phyloP scores from a whole-genome alignment of 2,888 invertebrate genomes.

The Eilema sororculum region DNA sequence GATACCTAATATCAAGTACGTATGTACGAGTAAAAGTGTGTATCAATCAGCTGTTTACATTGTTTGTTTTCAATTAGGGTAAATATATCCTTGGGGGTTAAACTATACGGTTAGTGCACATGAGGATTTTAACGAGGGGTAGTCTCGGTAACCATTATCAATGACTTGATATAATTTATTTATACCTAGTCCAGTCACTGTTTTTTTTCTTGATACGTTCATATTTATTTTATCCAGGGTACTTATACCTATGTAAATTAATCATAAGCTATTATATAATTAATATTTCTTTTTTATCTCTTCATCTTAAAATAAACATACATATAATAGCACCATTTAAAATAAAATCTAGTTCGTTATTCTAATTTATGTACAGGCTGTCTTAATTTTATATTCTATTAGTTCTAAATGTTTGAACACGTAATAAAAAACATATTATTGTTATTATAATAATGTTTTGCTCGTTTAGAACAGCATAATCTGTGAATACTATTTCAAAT shows the following conservation, averaged over 20 bases:
- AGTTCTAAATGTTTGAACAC: slow-evolving; percentile 7
- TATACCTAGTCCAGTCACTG: background rate
- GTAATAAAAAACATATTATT: slow-evolving; percentile 16
- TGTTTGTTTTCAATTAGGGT: background rate
- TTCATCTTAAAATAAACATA: slow-evolving; percentile 10
- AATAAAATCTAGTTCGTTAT: slow-evolving; percentile 19
- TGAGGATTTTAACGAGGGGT: background rate
- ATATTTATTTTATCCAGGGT: background rate
- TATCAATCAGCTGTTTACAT: background rate
- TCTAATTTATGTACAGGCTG: slow-evolving; percentile 17
- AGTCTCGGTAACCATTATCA: background rate
- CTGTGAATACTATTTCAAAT: background rate
- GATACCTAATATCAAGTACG: background rate
- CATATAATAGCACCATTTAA: slow-evolving; percentile 11
- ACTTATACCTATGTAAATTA: background rate
- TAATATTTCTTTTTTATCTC: slow-evolving; percentile 2
- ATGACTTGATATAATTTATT: background rate
- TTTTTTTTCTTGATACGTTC: background rate
- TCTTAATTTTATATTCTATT: slow-evolving; percentile 15
- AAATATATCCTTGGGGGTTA: background rate
- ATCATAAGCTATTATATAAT: background rate
- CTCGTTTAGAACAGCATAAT: background rate
- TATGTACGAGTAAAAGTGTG: background rate
- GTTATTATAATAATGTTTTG: slow-evolving; percentile 3
- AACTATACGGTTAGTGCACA: background rate